Evolutionary conservation across 2,797 vertebrate species (phyloP), one percentile per base, ranked within the genome.

Genomic region (Anableps anableps): DNA sequence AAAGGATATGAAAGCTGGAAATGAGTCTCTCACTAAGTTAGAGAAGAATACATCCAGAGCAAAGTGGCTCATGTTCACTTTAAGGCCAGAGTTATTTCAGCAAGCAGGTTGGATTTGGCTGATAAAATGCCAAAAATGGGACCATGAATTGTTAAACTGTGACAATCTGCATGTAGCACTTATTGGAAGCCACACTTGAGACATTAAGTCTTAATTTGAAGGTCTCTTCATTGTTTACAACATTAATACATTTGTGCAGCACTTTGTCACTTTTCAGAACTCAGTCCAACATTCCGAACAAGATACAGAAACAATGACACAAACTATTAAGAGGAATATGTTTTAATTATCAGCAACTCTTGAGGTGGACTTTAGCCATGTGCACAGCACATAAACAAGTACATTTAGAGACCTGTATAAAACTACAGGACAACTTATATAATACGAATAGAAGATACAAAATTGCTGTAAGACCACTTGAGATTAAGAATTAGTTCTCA

Each of bases 331-430:
- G 26, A 8, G 21, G 55, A 74, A 83, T 73, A 34, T 53, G 72
- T 87, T 94, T 92, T 92, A 94, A 94, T 95, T 87, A 92, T 66
- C 34, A 66, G 62, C 89, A 93, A 86, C 86, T 85, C 81, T 79
- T 86, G 88, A 90, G 88, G 91, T 91, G 88, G 93, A 89, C 92
- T 86, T 94, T 86, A 81, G 75, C 86, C 88, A 92, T 99, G 98
- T 99, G 97, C 98, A 96, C 94, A 96, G 97, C 97, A 99, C 98
- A 98, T 97, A 97, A 95, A 94, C 87, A 85, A 55, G 91, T 90
- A 92, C 88, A 90, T 92, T 94, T 91, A 88, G 92, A 93, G 90
- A 93, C 96, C 97, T 97, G 97, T 96, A 97, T 97, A 97, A 96
- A 98, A 97, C 97, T 97, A 97, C 97, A 97, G 96, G 95, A 94